These are phyloP conservation scores for Amniataba percoides DNA, from an alignment of 2,797 vertebrate genomes.

Conservation along the genomic window DNA sequence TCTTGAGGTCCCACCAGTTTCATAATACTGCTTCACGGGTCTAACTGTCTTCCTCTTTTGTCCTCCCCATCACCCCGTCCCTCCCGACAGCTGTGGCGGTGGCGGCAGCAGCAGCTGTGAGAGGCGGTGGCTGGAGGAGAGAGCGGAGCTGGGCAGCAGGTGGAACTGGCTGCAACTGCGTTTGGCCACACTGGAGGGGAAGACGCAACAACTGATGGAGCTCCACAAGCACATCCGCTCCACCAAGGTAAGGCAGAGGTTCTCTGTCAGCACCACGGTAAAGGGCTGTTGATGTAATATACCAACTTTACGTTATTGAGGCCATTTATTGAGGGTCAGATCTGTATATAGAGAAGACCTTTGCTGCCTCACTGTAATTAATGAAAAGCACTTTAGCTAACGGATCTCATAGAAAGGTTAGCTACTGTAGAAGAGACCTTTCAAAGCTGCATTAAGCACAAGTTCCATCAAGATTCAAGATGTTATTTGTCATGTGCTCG, in stretches of 20 bases:
- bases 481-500: no score
- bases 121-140: conserved; percentile 90
- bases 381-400: background rate
- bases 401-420: background rate
- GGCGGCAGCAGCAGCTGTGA: conserved; percentile 71
- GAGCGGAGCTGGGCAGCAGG: conserved; percentile 92
- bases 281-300: background rate
- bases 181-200: conserved; percentile 91
- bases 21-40: background rate
- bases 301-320: background rate
- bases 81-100: conserved; percentile 29
- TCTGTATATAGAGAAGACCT: background rate
- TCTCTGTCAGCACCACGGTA: background rate
- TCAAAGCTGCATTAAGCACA: background rate
- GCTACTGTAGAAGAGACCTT: background rate
- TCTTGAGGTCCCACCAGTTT: background rate
- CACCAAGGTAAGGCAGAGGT: conserved; percentile 87
- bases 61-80: conserved; percentile 12
- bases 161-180: conserved; percentile 96
- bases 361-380: background rate
- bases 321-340: background rate
- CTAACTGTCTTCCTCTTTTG: conserved; percentile 29
- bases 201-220: conserved; percentile 89
- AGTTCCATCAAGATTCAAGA: no score
- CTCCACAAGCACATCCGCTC: conserved; percentile 90